Evolutionary conservation across 2,888 invertebrate species (phyloP).

Genomic region (Amiota communis): DNA sequence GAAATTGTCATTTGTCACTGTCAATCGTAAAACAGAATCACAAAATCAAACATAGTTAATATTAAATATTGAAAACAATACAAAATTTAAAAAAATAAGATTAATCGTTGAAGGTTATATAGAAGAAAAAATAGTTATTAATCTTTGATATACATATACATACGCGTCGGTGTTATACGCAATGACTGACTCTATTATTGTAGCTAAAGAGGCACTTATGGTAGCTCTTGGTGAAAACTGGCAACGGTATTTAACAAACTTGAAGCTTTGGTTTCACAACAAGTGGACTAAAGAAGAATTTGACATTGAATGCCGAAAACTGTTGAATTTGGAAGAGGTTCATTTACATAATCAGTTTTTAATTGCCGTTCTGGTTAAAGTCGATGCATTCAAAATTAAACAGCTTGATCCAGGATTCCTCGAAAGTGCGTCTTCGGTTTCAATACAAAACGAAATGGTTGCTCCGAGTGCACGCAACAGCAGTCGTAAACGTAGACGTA

Average conservation of each 20-base stretch:
- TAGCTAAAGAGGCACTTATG: constrained; percentile 66
- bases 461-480: constrained; percentile 36
- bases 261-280: constrained; percentile 84
- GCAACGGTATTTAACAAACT: constrained; percentile 80
- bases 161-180: no score
- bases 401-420: constrained; percentile 43
- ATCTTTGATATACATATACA: no score
- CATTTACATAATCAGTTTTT: constrained; percentile 90
- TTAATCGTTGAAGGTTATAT: no score
- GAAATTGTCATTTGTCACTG: no score
- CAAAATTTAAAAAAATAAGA: no score
- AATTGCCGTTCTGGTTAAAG: constrained; percentile 85
- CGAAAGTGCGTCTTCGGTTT: neutral
- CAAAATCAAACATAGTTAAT: no score
- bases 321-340: constrained; percentile 83
- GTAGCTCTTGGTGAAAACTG: constrained; percentile 79
- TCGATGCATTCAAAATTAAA: constrained; percentile 71
- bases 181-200: constrained; percentile 63
- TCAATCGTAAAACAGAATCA: no score
- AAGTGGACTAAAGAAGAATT: constrained; percentile 89
- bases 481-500: constrained; percentile 75
- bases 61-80: no score
- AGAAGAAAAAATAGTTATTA: no score
- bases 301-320: constrained; percentile 83
- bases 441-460: constrained; percentile 3